These are phyloP conservation scores for Acronicta alni DNA, from an alignment of 2,888 invertebrate species.

Conservation along the genomic window DNA sequence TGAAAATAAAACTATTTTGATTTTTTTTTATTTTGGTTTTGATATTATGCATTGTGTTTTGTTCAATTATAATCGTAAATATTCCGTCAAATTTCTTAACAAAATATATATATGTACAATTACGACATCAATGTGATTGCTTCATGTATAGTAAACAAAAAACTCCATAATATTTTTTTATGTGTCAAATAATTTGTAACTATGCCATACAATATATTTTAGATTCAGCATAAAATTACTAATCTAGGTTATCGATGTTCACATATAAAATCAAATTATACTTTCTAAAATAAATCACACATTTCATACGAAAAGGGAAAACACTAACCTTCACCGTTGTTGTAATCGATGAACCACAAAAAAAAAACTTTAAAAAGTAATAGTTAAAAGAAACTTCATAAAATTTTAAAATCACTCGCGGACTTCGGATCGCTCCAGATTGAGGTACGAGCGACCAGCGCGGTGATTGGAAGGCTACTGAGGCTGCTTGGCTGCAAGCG, in stretches of 20 bases:
- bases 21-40: no score
- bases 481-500: constrained; percentile 37
- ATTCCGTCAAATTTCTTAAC: background rate
- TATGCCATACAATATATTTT: constrained; percentile 10
- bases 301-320: constrained; percentile 9
- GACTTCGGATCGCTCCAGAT: constrained; percentile 23
- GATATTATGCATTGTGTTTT: background rate
- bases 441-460: constrained; percentile 42
- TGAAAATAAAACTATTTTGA: no score
- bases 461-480: constrained; percentile 56
- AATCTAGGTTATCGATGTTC: constrained; percentile 31
- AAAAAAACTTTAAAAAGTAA: constrained; percentile 2
- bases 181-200: constrained; percentile 5
- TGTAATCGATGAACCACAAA: constrained; percentile 16
- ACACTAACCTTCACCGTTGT: constrained; percentile 44
- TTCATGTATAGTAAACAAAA: background rate
- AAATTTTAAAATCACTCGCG: constrained; percentile 49
- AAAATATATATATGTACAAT: background rate
- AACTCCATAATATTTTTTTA: background rate
- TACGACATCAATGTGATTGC: constrained; percentile 7
- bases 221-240: constrained; percentile 23
- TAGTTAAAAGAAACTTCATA: constrained; percentile 16
- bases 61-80: background rate
- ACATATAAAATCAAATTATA: constrained; percentile 21
- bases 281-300: constrained; percentile 34